phyloP scores from a whole-genome alignment of 2,888 invertebrate genomes.

The Podotricha telesiphe region DNA sequence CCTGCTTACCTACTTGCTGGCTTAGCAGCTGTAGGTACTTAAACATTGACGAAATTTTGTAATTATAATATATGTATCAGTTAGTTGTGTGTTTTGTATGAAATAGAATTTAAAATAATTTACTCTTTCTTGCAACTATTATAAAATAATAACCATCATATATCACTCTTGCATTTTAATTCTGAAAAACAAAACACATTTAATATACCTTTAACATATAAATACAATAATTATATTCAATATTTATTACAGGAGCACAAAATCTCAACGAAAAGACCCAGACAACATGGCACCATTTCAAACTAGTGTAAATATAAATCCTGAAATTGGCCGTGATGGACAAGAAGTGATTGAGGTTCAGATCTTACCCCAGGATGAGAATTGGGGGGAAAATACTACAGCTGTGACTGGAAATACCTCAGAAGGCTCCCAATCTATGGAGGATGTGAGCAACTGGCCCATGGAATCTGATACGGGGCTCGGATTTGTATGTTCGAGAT shows the following conservation, averaged over 20 bases:
- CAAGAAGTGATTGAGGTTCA: constrained; percentile 98
- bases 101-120: too few relatives aligned
- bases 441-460: constrained; percentile 94
- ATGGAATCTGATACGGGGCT: constrained; percentile 88
- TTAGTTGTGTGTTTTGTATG: too few relatives aligned
- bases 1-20: too few relatives aligned
- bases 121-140: too few relatives aligned
- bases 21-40: too few relatives aligned
- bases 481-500: constrained; percentile 90
- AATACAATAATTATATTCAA: too few relatives aligned
- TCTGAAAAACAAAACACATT: too few relatives aligned
- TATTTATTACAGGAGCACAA: constrained; percentile 83
- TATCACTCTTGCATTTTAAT: too few relatives aligned
- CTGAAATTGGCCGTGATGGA: constrained; percentile 89
- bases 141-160: too few relatives aligned
- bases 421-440: constrained; percentile 96
- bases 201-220: too few relatives aligned
- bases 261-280: constrained; percentile 85
- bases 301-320: constrained; percentile 91
- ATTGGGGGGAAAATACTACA: constrained; percentile 99
- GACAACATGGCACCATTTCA: constrained; percentile 93
- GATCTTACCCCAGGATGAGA: constrained; percentile 97
- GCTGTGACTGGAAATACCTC: constrained; percentile 98
- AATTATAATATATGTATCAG: too few relatives aligned
- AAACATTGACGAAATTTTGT: too few relatives aligned